These are phyloP conservation scores for Cochlearius cochlearius DNA, from an alignment of 2,113 vertebrate genomes.

Conservation along the genomic window DNA sequence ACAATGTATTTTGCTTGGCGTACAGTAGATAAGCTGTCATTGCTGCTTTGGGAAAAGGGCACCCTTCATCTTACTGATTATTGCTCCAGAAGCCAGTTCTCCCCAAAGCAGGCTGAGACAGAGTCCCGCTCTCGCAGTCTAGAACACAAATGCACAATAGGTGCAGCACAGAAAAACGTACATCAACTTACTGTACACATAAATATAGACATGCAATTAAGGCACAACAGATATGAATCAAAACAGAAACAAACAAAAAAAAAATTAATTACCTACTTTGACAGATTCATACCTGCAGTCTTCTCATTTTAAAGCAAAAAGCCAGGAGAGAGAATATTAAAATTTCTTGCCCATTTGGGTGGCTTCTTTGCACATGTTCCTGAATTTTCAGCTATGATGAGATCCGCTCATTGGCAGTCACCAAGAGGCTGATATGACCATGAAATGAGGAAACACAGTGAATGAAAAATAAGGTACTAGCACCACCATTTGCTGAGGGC, in stretches of 20 bases:
- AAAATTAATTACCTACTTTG: conserved; percentile 68
- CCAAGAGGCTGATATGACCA: conserved; percentile 74
- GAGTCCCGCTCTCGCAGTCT: conserved; percentile 4
- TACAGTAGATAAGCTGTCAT: conserved; percentile 29
- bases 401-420: conserved; percentile 70
- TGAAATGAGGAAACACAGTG: conserved; percentile 73
- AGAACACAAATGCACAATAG: conserved; percentile 44
- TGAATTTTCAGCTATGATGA: conserved; percentile 78
- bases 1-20: conserved; percentile 15
- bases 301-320: conserved; percentile 64
- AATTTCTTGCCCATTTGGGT: conserved; percentile 66
- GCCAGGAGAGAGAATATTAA: conserved; percentile 42
- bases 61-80: conserved; percentile 43
- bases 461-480: conserved; percentile 80
- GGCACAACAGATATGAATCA: conserved; percentile 48
- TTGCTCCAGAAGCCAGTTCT: conserved; percentile 42
- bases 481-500: conserved; percentile 80
- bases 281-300: conserved; percentile 70
- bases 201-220: conserved; percentile 50
- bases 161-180: not conserved
- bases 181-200: not conserved
- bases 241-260: conserved; percentile 27
- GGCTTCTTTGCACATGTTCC: conserved; percentile 73
- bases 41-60: conserved; percentile 5
- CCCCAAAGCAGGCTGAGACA: conserved; percentile 32